Conservation (phyloP, 2,797 vertebrate species). For the Gephyroberyx darwinii region DNA sequence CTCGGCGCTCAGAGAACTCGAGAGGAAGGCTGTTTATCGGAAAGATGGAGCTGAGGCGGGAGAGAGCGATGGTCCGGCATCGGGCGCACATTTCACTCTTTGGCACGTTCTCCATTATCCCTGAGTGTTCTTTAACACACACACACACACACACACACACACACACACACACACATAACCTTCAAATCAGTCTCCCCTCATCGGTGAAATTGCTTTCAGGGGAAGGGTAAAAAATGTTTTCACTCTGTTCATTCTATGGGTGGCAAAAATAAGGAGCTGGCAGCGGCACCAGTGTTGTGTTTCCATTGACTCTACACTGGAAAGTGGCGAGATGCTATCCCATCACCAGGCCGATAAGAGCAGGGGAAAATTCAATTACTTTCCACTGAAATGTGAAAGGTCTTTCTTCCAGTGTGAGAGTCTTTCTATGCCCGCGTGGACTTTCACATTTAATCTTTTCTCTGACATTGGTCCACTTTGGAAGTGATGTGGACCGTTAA, state of each 20-base stretch:
- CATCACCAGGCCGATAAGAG: slow-evolving; percentile 42
- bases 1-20: slow-evolving; percentile 22
- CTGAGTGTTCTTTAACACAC: slow-evolving; percentile 26
- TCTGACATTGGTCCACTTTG: slow-evolving; percentile 35
- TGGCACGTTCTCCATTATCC: slow-evolving; percentile 57
- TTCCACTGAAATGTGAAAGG: slow-evolving; percentile 61
- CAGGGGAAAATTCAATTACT: slow-evolving; percentile 64
- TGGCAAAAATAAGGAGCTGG: slow-evolving; percentile 36
- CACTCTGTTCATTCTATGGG: slow-evolving; percentile 37
- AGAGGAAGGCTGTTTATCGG: slow-evolving; percentile 50
- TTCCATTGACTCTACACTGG: slow-evolving; percentile 39
- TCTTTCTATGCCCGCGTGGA: slow-evolving; percentile 14
- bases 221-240: slow-evolving; percentile 29
- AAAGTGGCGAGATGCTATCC: slow-evolving; percentile 52
- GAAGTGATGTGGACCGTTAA: slow-evolving; percentile 25
- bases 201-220: slow-evolving; percentile 72
- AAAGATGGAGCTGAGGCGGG: slow-evolving; percentile 26
- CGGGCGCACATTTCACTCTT: slow-evolving; percentile 47
- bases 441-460: slow-evolving; percentile 47
- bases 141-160: slow-evolving; percentile 29
- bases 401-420: slow-evolving; percentile 45
- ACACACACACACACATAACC: slow-evolving; percentile 11
- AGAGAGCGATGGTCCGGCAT: slow-evolving; percentile 42
- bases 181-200: slow-evolving; percentile 60
- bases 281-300: slow-evolving; percentile 17